Base-by-base conservation (phyloP, 2,888 invertebrate species). In the Lasioglossum villosulum region DNA sequence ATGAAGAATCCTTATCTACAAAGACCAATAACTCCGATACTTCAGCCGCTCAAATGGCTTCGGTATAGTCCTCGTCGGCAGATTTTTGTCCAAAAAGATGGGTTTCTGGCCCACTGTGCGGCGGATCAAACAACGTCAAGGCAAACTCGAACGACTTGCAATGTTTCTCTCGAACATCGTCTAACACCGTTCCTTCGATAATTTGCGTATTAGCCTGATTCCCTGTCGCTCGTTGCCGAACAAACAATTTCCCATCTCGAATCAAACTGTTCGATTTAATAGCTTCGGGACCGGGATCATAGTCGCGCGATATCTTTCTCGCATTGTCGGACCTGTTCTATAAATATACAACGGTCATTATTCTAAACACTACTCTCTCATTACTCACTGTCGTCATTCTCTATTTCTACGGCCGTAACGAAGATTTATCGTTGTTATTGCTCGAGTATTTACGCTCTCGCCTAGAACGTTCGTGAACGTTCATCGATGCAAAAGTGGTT, bases 141-240 rank as follows among this genome's bases (percentile, higher is more conserved):
- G 34, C 19, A 19, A 66, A 66, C 19, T 23, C 37, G 66, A 68
- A 68, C 19, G 37, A 23, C 59, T 59, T 16, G 37, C 37, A 10
- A 37, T 10, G 34, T 34, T 68, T n/a, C 68, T 37, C 34, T 10
- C 23, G 34, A 37, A 23, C 34, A 68, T 1, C 68, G 37, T 23
- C 37, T 37, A n/a, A 68, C 34, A 5, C 68, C 37, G 68, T 68
- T n/a, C 23, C 23, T n/a, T n/a, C 39, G 39, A 23, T 37, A 68
- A 68, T 39, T 68, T 68, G 68, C 68, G n/a, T 68, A 68, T 68
- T 34, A 37, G 39, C 34, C 68, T 68, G 68, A 68, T 37, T 37
- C 37, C 23, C 68, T 12, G 23, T 23, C 68, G 23, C 37, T 12
- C 23, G 23, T 68, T 39, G 68, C 68, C 68, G 68, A 37, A 37